Base-by-base conservation (phyloP, 2,888 invertebrate genomes). In the Tricholauxania praeusta region DNA sequence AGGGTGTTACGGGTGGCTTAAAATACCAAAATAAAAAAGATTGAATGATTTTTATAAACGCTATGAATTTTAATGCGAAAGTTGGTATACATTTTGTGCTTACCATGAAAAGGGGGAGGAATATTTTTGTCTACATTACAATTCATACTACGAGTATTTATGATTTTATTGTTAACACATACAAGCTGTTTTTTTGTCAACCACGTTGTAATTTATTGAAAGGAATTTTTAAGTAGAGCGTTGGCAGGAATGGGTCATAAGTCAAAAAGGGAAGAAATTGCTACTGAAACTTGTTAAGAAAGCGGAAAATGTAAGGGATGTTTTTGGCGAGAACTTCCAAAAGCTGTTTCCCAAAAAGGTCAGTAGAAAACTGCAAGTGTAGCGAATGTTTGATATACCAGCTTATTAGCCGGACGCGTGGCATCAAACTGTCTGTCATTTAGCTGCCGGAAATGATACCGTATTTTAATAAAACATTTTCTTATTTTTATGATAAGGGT, bases 121-220 rank as follows among this genome's bases (percentile, higher is more conserved):
- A 60, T 62, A 69, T 62, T 69, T 52, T 62, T 52, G 10, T 19
- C 14, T 60, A 28, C 32, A 52, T 69, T 39, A 5, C 39, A 39
- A 39, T 39, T 39, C 39, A 39, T 39, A 39, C 3, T 39, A 10
- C 39, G 39, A 39, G 39, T 69, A 62, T 69, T 69, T 62, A 60
- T 62, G 62, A 62, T 62, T 60, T n/a, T 62, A 69, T 62, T 51
- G 69, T 52, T 49, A 62, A 69, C 69, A 69, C n/a, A 52, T 60
- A 62, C 51, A 69, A 69, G 28, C 51, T 59, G 68, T 68, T 68
- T 28, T 28, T 39, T 51, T 39, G 7, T 39, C 15, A 55, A 67
- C 55, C 67, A 67, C 28, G 49, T n/a, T 49, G 47, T 57, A 55
- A 19, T 48, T 67, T 63, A 63, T 39, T 32, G 55, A 67, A 59